A percentile compares a stretch with the other conserved stretches of the same genome.
These are phyloP conservation scores for Plagodis pulveraria DNA, from an alignment of 2,888 invertebrate species.

Conservation along the genomic window DNA sequence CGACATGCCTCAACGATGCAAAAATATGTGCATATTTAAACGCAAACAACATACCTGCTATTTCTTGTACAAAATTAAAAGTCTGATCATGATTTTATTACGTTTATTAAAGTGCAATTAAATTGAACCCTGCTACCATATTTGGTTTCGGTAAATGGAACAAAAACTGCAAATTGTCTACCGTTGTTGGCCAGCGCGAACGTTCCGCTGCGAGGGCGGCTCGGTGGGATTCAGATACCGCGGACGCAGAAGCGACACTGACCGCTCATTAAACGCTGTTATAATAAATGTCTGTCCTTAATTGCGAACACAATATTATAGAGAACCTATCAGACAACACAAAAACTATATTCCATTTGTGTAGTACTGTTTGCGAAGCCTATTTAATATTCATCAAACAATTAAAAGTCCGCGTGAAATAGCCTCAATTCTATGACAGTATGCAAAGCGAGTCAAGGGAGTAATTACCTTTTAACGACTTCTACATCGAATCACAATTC, in stretches of 20 bases:
- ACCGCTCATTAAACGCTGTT: constrained; percentile 58
- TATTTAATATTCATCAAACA: constrained; percentile 70
- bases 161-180: constrained; percentile 57
- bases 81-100: constrained; percentile 69
- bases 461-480: constrained; percentile 62
- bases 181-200: constrained; percentile 24
- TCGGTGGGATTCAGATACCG: constrained; percentile 22
- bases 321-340: constrained; percentile 46
- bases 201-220: constrained; percentile 21
- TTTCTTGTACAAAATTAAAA: constrained; percentile 61
- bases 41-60: constrained; percentile 40
- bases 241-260: constrained; percentile 29
- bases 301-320: constrained; percentile 62
- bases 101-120: constrained; percentile 75
- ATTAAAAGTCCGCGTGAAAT: constrained; percentile 63
- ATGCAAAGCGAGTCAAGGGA: constrained; percentile 56
- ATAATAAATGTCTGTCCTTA: constrained; percentile 61
- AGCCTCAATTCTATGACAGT: constrained; percentile 59
- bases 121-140: constrained; percentile 67
- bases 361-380: constrained; percentile 57
- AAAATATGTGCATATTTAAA: constrained; percentile 64
- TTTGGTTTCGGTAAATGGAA: constrained; percentile 62
- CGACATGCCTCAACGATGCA: constrained; percentile 49
- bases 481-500: constrained; percentile 56
- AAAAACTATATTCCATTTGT: constrained; percentile 58